phyloP scores from a whole-genome alignment of 1,140 invertebrate species.

The Saccostrea echinata region DNA sequence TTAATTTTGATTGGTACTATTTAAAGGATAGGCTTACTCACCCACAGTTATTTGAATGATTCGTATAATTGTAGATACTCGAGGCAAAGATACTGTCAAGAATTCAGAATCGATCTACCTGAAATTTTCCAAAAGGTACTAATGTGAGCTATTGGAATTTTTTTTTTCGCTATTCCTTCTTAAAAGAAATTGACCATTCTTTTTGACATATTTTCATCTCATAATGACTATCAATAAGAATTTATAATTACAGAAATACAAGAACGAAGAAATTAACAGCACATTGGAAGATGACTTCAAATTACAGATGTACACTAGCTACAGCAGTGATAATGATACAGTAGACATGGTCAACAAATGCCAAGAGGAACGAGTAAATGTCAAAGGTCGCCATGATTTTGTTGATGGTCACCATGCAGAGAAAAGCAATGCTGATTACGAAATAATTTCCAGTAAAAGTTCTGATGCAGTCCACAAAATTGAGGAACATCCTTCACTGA shows the following conservation, averaged over 20 bases:
- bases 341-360: not conserved
- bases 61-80: not conserved
- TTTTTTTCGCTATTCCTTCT: too few relatives aligned
- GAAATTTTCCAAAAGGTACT: not conserved
- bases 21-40: too few relatives aligned
- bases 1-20: too few relatives aligned
- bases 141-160: too few relatives aligned
- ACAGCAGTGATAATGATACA: not conserved
- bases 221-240: too few relatives aligned
- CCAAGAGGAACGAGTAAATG: not conserved
- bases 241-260: too few relatives aligned
- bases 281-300: not conserved
- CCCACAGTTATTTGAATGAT: too few relatives aligned
- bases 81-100: not conserved
- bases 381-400: too few relatives aligned
- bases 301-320: not conserved
- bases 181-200: too few relatives aligned
- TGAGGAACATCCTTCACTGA: too few relatives aligned
- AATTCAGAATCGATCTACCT: not conserved
- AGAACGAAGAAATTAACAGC: too few relatives aligned
- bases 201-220: too few relatives aligned
- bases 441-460: not conserved
- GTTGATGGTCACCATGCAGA: not conserved
- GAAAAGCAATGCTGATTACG: not conserved
- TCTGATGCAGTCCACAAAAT: not conserved